phyloP scores from a whole-genome alignment of 92 coral and sea anemone genomes.

The Parazoanthus atlanticus region DNA sequence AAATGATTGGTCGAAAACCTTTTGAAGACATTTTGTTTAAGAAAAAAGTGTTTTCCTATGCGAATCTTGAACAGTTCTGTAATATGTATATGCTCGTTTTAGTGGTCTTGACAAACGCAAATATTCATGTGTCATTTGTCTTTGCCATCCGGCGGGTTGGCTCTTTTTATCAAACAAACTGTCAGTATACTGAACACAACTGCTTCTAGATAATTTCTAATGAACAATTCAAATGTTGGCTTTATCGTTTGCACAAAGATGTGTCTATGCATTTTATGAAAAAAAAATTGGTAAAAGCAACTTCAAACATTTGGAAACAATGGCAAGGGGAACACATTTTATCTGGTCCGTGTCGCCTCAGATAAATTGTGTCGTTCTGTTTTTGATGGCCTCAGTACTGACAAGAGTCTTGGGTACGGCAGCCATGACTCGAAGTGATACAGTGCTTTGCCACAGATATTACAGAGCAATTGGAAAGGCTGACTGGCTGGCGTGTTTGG shows the following conservation, averaged over 20 bases:
- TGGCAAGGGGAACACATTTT: neutral
- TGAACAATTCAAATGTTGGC: too few relatives aligned
- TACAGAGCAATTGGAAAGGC: neutral
- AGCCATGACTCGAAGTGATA: conserved; percentile 9
- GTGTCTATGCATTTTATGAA: neutral
- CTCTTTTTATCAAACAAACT: neutral
- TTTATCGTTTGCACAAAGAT: neutral
- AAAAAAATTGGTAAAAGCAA: neutral
- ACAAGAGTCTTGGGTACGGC: neutral
- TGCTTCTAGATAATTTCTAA: neutral
- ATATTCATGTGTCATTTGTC: too few relatives aligned
- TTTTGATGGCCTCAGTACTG: neutral
- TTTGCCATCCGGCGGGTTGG: too few relatives aligned
- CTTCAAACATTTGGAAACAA: neutral
- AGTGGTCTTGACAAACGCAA: too few relatives aligned
- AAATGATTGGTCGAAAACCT: neutral
- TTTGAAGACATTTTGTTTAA: neutral
- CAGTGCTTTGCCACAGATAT: neutral
- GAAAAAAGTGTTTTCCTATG: neutral
- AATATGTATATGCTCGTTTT: too few relatives aligned
- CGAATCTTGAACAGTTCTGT: neutral
- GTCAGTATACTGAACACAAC: neutral
- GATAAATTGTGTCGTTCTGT: neutral
- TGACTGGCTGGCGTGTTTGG: conserved; percentile 22
- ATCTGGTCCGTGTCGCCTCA: neutral